Evolutionary conservation across 2,797 vertebrate species (phyloP).

Genomic region (Mus minutoides): DNA sequence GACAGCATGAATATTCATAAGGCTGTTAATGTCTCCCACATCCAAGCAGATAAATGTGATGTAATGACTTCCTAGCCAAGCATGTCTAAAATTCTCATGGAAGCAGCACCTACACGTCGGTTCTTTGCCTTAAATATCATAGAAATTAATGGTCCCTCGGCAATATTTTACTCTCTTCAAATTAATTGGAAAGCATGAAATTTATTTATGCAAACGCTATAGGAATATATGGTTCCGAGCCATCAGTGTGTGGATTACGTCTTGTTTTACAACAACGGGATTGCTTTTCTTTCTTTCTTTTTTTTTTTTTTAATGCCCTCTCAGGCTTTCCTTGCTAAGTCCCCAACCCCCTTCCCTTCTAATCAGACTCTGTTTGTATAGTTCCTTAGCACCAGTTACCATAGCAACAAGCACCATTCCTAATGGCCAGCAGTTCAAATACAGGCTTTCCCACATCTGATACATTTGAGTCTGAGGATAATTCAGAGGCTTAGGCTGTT

Average conservation of each 20-base stretch:
- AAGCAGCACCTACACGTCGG: conserved; percentile 89
- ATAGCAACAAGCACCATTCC: conserved; percentile 87
- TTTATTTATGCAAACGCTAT: conserved; percentile 84
- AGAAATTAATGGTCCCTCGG: conserved; percentile 89
- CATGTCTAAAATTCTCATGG: conserved; percentile 93
- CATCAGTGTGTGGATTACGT: conserved; percentile 77
- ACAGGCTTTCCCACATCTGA: conserved; percentile 84
- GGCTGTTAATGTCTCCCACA: conserved; percentile 93
- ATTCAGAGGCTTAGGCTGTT: conserved; percentile 76
- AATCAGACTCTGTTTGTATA: conserved; percentile 78
- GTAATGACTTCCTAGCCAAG: conserved; percentile 94
- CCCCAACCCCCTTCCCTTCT: not conserved
- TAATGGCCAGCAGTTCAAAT: conserved; percentile 86
- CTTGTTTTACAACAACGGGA: conserved; percentile 85
- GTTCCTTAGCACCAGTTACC: conserved; percentile 87
- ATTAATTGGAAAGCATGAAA: conserved; percentile 88
- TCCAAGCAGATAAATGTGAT: conserved; percentile 94
- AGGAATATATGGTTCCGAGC: conserved; percentile 78
- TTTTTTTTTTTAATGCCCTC: conserved; percentile 80
- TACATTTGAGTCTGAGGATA: conserved; percentile 81
- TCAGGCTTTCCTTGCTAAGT: conserved; percentile 68
- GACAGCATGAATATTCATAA: conserved; percentile 95
- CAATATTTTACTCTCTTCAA: conserved; percentile 88
- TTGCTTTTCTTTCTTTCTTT: conserved; percentile 80
- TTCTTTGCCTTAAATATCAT: conserved; percentile 91